Base-by-base conservation (phyloP, 2,113 vertebrate genomes). In the Lathamus discolor region DNA sequence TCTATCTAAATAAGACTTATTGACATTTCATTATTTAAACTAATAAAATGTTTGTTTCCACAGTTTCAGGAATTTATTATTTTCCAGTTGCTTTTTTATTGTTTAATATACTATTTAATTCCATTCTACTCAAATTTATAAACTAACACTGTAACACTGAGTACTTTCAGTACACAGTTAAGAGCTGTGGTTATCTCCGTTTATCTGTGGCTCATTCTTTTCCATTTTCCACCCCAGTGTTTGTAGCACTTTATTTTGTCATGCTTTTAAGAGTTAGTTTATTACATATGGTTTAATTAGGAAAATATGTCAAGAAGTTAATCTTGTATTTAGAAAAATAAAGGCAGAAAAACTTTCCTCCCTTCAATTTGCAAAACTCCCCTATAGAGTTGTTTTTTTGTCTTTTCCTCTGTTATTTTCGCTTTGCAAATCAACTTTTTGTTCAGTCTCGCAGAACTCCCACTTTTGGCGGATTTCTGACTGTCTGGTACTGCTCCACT, bases 121-220 rank as follows among this genome's bases (percentile, higher is more conserved):
- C 37, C 17, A 43, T 83, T 73, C 76, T 49, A 61, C 69, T 79
- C 20, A 74, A 54, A 63, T 74, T 88, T 74, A 69, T 75, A 88
- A 94, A 88, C 83, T 75, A 61, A 74, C 33, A 33, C 70, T 39
- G 61, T 46, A 86, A 46, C 3, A 4, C 17, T 6, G 41, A 92
- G 43, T 15, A 29, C 64, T 90, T 88, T 74, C 76, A 75, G 37
- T 20, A 43, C 10, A 78, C 43, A 67, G 51, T 77, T 86, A 94
- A 93, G 54, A 88, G 49, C 68, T 88, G 61, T 81, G 83, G 86
- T 95, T 93, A 93, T 78, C 41, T 37, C 19, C 95, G 88, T 93
- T 97, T 92, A 90, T 93, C 79, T 86, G 41, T 51, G 24, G 31
- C 39, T 77, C 41, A 68, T 64, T 64, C 46, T 81, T 94, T 95